Evolutionary conservation across 53 echinoderm and acorn worm genomes (phyloP).

Genomic region (Paracentrotus lividus): DNA sequence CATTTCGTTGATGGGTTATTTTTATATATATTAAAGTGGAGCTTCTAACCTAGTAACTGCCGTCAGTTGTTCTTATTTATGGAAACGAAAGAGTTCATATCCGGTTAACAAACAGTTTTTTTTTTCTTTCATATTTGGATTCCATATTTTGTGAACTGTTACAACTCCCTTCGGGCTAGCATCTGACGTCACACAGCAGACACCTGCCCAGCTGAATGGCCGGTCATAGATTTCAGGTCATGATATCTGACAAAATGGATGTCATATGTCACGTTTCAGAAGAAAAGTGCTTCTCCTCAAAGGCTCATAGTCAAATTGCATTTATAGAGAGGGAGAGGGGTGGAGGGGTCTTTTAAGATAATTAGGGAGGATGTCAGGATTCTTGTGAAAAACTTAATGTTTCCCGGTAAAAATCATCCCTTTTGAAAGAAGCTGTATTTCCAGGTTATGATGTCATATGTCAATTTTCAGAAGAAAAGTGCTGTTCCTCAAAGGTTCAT

Average conservation of each 20-base stretch:
- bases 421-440: too few species aligned
- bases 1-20: too few species aligned
- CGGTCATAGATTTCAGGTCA: conserved; percentile 20
- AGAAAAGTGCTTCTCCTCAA: background rate
- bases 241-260: background rate
- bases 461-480: too few species aligned
- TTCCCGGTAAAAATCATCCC: too few species aligned
- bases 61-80: background rate
- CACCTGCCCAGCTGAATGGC: conserved; percentile 36
- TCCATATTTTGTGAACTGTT: background rate
- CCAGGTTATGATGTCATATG: too few species aligned
- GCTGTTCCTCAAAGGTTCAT: too few species aligned
- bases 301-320: too few species aligned
- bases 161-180: background rate
- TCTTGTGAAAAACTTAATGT: too few species aligned
- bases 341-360: too few species aligned
- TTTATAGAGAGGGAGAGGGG: too few species aligned
- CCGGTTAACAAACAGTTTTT: background rate
- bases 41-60: background rate
- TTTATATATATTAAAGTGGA: too few species aligned
- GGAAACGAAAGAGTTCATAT: background rate
- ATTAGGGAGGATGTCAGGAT: too few species aligned
- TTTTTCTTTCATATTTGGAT: background rate
- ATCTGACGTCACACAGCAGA: conserved; percentile 37
- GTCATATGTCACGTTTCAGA: background rate